phyloP scores from a whole-genome alignment of 2,888 invertebrate genomes.

The Papilio protenor region DNA sequence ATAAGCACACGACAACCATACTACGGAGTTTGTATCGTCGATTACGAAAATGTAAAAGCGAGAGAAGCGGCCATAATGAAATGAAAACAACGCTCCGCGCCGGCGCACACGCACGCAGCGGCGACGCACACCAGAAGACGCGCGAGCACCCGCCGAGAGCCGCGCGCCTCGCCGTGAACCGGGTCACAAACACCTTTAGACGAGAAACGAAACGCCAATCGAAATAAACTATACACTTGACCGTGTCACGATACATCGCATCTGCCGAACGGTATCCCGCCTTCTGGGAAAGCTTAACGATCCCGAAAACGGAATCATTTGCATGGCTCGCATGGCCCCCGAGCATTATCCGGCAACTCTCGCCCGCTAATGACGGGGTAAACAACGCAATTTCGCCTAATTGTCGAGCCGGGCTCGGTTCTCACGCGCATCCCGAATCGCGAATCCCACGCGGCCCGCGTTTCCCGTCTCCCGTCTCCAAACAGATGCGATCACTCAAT shows the following conservation, averaged over 20 bases:
- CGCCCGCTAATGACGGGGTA: conserved; percentile 76
- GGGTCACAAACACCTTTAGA: conserved; percentile 83
- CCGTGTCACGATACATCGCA: conserved; percentile 79
- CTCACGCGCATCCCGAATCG: conserved; percentile 70
- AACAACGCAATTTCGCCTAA: conserved; percentile 79
- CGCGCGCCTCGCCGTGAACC: conserved; percentile 74
- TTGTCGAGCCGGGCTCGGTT: conserved; percentile 74
- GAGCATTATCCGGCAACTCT: conserved; percentile 72
- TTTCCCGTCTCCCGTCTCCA: conserved; percentile 69
- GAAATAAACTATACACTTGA: conserved; percentile 79
- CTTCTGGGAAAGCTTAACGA: conserved; percentile 81
- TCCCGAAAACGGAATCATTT: conserved; percentile 75
- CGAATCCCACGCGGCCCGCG: conserved; percentile 77
- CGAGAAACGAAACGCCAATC: conserved; percentile 76
- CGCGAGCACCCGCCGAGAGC: conserved; percentile 70
- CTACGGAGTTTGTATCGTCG: conserved; percentile 71
- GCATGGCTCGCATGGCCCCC: conserved; percentile 82
- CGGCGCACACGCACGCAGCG: conserved; percentile 67
- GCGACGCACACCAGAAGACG: conserved; percentile 52
- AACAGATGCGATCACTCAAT: conserved; percentile 66
- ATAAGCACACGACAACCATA: conserved; percentile 67
- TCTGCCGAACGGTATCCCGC: conserved; percentile 81
- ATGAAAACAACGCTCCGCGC: conserved; percentile 76
- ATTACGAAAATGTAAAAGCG: conserved; percentile 82
- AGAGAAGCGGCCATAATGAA: conserved; percentile 80